Base-by-base conservation (phyloP, 1,140 invertebrate species). In the Planococcus citri region DNA sequence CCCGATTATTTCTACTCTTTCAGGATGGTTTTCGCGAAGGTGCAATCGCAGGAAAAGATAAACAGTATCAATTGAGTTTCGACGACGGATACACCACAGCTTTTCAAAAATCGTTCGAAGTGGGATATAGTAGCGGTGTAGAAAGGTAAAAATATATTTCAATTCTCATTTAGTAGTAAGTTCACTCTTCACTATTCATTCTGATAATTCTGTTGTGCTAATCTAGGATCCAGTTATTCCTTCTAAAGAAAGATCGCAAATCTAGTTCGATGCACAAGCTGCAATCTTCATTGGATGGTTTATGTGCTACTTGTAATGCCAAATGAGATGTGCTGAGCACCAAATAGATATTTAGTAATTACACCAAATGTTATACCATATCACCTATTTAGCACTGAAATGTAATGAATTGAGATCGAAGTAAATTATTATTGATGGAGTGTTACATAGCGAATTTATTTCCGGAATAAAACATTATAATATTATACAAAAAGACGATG, bases 11-110 rank as follows among this genome's bases (percentile, higher is more conserved):
- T n/a, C n/a, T n/a, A n/a, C n/a, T n/a, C n/a, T 64, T 24, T 64
- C 25, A 64, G 60, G 25, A 24, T 14, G 60, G 60, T 3, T 64
- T 25, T 64, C 60, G 60, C 10, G 60, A 64, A 64, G 60, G 60
- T 14, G 60, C 60, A 25, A 25, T 64, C 21, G 60, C 60, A 9
- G 60, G 60, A 25, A 27, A 64, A 64, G 60, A 64, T 4, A 27
- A 64, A 25, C 60, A 64, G 17, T 64, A 17, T 64, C 60, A 64
- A 25, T 3, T 17, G 24, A 27, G 60, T 25, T 64, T 64, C 17
- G 60, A 64, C 17, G 60, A 64, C 8, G 60, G 60, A 10, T 64
- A 25, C 20, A 2, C 21, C 10, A 4, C 20, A 4, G 60, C 10
- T 1, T 64, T 64, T 25, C 3, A 4, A 4, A 64, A 64, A 64